Evolutionary conservation across 2,113 vertebrate genomes (phyloP).

Genomic region (Thalassoma bifasciatum): DNA sequence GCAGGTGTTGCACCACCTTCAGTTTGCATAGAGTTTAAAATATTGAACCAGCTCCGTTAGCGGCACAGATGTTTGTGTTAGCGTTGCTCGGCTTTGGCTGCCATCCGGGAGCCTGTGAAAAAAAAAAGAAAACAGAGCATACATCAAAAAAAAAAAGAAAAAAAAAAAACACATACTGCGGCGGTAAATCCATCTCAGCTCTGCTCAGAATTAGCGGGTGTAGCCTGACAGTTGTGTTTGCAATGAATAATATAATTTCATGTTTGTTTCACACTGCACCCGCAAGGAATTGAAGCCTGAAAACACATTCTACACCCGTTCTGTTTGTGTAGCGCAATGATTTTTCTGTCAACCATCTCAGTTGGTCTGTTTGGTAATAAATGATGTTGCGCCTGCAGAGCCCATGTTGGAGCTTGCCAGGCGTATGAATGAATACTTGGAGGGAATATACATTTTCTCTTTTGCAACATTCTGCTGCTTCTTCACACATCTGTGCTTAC

Average conservation of each 20-base stretch:
- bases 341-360: constrained; percentile 66
- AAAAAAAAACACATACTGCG: constrained; percentile 3
- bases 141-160: constrained; percentile 4
- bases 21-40: constrained; percentile 5
- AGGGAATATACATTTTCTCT: constrained; percentile 30
- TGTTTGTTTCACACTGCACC: constrained; percentile 66
- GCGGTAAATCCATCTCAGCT: constrained; percentile 18
- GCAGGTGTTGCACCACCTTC: constrained; percentile 9
- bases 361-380: constrained; percentile 66
- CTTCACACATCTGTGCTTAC: not conserved
- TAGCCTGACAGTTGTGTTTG: constrained; percentile 55
- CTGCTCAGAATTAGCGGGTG: constrained; percentile 46
- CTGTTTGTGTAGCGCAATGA: constrained; percentile 63
- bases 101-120: not conserved
- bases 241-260: constrained; percentile 70
- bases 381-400: constrained; percentile 51
- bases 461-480: constrained; percentile 20
- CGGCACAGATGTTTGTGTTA: constrained; percentile 5
- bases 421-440: constrained; percentile 46
- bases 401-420: constrained; percentile 29
- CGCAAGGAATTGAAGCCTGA: constrained; percentile 56
- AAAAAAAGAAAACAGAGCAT: not conserved
- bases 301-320: constrained; percentile 60
- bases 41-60: constrained; percentile 8
- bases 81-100: not conserved